Conservation (phyloP, 2,888 invertebrate genomes). For the Melinaea menophilus region DNA sequence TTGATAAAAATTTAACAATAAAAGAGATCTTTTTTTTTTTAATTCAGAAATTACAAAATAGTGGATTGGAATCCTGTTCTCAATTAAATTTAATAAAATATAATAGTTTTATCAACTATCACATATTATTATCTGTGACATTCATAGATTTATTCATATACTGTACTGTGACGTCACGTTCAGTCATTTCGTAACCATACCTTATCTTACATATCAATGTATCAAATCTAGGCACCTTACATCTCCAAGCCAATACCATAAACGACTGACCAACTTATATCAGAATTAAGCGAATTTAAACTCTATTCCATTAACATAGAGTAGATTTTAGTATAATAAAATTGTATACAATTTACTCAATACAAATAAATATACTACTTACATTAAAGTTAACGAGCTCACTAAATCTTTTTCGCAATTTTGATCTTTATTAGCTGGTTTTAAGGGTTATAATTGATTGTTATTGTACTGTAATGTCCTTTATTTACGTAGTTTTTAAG, state of each 20-base stretch:
- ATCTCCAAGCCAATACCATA: conserved; percentile 15
- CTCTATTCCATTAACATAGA: neutral
- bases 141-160: no score
- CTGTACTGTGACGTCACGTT: no score
- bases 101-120: no score
- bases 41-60: no score
- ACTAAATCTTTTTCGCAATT: conserved; percentile 20
- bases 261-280: conserved; percentile 12
- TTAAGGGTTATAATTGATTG: conserved; percentile 35
- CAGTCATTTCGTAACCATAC: neutral
- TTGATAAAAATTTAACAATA: no score
- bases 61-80: no score
- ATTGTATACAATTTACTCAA: neutral
- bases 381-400: conserved; percentile 30
- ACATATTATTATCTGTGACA: no score
- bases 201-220: conserved; percentile 12
- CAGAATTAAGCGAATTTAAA: neutral
- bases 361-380: conserved; percentile 30
- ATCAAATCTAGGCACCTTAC: conserved; percentile 14
- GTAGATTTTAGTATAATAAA: neutral
- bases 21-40: no score
- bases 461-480: conserved; percentile 25
- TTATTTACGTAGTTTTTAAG: no score
- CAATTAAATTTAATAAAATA: no score
- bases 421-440: conserved; percentile 20